phyloP scores from a whole-genome alignment of 2,113 vertebrate species.

The Otus sunia region DNA sequence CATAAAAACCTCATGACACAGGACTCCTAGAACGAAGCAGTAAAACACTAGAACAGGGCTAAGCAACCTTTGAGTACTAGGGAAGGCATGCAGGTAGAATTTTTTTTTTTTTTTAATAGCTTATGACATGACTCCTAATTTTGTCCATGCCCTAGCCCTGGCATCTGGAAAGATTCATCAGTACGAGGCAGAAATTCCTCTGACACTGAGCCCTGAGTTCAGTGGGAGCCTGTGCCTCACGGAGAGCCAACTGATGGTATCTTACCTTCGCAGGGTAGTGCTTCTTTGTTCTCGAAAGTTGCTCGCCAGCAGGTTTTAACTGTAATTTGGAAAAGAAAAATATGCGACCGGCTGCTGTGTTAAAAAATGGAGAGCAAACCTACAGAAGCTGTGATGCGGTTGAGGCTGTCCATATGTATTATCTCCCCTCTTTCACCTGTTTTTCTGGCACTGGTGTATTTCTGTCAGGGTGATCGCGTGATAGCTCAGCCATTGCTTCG shows the following conservation, averaged over 20 bases:
- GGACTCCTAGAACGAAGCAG: neutral
- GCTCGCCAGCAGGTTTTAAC: neutral
- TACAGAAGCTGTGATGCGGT: neutral
- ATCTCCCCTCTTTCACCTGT: neutral
- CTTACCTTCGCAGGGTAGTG: neutral
- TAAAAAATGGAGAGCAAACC: neutral
- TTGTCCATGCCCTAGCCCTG: neutral
- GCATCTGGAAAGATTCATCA: neutral
- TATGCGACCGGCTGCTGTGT: rapidly evolving
- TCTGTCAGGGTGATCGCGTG: neutral
- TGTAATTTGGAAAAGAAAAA: neutral
- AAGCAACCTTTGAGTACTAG: neutral
- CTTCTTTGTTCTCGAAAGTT: neutral
- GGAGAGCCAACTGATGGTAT: neutral
- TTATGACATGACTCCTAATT: neutral
- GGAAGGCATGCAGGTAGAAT: neutral
- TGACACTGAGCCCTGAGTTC: neutral
- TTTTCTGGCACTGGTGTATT: neutral
- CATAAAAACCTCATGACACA: neutral
- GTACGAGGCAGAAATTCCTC: conserved; percentile 10
- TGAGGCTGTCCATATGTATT: neutral
- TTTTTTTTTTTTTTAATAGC: neutral
- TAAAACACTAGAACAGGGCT: neutral
- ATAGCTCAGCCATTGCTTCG: neutral
- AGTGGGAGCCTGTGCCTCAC: neutral